Conservation (phyloP, 2,113 vertebrate species). For the Saccopteryx bilineata region DNA sequence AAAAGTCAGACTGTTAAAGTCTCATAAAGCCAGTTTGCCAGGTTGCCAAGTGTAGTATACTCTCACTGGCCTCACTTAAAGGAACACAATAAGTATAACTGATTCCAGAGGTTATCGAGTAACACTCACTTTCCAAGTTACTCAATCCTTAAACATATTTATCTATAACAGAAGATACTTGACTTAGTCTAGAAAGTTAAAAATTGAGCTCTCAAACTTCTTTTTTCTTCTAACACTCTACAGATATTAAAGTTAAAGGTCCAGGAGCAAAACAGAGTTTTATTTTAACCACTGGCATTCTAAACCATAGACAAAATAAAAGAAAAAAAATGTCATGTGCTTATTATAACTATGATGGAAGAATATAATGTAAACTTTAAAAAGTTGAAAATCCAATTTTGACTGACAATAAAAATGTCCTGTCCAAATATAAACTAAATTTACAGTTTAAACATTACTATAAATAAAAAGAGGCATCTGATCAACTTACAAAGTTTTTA, state of each 20-base stretch:
- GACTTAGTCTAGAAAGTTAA: not conserved
- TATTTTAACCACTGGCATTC: conserved; percentile 59
- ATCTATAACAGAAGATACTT: not conserved
- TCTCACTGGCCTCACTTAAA: not conserved
- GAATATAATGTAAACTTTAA: not conserved
- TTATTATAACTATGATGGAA: not conserved
- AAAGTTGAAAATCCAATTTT: conserved; percentile 24
- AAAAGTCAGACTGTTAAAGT: not conserved
- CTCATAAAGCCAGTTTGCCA: not conserved
- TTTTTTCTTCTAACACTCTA: not conserved
- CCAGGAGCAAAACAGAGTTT: not conserved
- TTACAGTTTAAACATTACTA: not conserved
- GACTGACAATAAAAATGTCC: not conserved
- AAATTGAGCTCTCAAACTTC: not conserved
- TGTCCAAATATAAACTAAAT: not conserved
- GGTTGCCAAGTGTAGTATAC: not conserved
- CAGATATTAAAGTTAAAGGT: not conserved
- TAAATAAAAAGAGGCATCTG: not conserved
- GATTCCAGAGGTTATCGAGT: not conserved
- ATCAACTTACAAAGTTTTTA: conserved; percentile 3
- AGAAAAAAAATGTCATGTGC: not conserved
- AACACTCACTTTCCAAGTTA: not conserved
- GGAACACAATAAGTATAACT: not conserved
- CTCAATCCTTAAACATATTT: not conserved
- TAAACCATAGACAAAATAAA: conserved; percentile 9